Conservation (phyloP, 2,797 vertebrate genomes). For the Chaetodon trifasciatus region DNA sequence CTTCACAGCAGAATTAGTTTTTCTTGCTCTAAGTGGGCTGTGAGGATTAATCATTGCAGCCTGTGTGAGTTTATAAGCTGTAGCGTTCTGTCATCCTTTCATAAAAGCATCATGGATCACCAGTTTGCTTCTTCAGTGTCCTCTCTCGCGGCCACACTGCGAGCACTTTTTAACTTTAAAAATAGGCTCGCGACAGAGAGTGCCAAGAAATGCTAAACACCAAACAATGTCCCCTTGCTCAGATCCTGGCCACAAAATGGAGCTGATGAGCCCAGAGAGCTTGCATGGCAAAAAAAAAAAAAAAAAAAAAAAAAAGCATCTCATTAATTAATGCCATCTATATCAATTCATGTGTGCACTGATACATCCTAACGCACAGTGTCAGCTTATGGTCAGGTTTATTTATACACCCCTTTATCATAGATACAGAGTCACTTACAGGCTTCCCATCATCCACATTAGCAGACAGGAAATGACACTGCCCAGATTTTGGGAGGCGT, state of each 20-base stretch:
- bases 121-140: constrained; percentile 80
- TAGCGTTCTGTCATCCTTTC: constrained; percentile 79
- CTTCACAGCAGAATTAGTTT: constrained; percentile 70
- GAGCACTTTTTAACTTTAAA: constrained; percentile 82
- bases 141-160: constrained; percentile 79
- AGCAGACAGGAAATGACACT: constrained; percentile 34
- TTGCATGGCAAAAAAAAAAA: background rate
- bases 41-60: constrained; percentile 77
- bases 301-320: constrained; percentile 32
- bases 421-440: background rate
- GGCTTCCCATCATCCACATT: constrained; percentile 19
- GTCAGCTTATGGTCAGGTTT: constrained; percentile 31
- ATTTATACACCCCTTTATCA: constrained; percentile 42
- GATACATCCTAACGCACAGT: constrained; percentile 3
- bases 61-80: constrained; percentile 75
- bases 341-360: constrained; percentile 21
- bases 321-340: constrained; percentile 44
- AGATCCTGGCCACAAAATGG: constrained; percentile 70
- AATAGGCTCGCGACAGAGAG: constrained; percentile 76
- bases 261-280: constrained; percentile 53
- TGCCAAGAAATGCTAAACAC: constrained; percentile 79
- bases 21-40: constrained; percentile 68
- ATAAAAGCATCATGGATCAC: constrained; percentile 85
- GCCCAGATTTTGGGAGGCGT: constrained; percentile 17
- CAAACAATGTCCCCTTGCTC: constrained; percentile 74